Percentiles rank a stretch among this genome's conserved stretches.
Evolutionary conservation across 1,140 invertebrate genomes (phyloP).

Genomic region (Lineus longissimus): DNA sequence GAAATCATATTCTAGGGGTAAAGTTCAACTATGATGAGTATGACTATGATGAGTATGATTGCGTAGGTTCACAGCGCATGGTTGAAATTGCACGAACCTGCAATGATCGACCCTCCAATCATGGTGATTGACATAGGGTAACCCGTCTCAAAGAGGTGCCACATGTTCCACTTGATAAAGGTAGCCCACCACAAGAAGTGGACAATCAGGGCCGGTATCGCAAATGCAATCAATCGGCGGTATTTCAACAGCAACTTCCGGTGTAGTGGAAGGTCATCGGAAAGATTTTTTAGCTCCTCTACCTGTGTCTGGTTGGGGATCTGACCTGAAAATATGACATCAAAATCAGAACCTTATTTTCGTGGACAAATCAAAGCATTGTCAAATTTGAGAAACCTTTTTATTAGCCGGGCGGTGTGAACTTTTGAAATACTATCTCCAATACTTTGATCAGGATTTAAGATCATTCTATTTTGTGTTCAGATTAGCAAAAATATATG

Average conservation of each 20-base stretch:
- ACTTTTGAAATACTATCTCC: no score
- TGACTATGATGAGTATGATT: no score
- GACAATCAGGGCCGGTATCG: constrained; percentile 25
- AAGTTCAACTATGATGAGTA: no score
- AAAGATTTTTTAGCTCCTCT: background rate
- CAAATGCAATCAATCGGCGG: constrained; percentile 14
- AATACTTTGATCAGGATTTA: no score
- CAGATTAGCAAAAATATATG: no score
- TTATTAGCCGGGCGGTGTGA: no score
- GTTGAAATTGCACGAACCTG: constrained; percentile 16
- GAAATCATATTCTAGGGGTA: no score
- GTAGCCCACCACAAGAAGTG: constrained; percentile 28
- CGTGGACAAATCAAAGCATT: no score
- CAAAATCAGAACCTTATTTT: background rate
- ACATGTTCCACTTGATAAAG: constrained; percentile 31
- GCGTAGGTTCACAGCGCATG: background rate
- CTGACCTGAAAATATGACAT: constrained; percentile 6
- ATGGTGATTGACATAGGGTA: constrained; percentile 34
- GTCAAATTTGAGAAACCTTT: no score
- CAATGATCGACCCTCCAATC: constrained; percentile 29
- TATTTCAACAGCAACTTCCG: background rate
- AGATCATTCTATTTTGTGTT: no score
- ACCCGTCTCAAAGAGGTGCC: constrained; percentile 23
- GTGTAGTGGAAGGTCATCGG: background rate
- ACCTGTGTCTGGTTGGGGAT: background rate